These are phyloP conservation scores for Coptotermes formosanus DNA, from an alignment of 1,140 invertebrate genomes.

Conservation along the genomic window DNA sequence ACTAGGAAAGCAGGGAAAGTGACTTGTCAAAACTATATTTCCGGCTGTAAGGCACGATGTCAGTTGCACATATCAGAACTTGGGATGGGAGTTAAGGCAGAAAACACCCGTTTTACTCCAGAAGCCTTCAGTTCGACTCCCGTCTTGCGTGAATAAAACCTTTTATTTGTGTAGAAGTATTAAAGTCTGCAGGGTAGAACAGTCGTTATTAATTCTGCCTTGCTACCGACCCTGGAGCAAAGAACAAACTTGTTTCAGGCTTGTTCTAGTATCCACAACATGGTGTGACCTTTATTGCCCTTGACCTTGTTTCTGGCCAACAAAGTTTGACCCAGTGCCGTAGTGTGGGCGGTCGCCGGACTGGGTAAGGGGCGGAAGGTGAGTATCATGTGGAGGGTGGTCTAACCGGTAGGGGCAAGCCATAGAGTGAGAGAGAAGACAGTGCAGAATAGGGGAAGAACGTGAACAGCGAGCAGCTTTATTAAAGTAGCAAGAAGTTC, in stretches of 20 bases:
- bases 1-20: no score
- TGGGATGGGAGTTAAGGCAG: no score
- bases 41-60: no score
- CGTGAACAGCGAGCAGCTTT: neutral
- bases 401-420: neutral
- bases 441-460: neutral
- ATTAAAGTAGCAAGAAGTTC: neutral
- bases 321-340: slow-evolving; percentile 27
- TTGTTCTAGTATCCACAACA: neutral
- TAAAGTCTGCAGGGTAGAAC: no score
- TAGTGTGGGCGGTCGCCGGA: neutral
- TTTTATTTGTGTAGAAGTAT: no score
- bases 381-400: neutral
- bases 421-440: neutral
- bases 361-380: neutral
- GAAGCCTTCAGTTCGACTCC: no score
- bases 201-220: no score
- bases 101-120: no score
- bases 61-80: no score
- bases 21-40: no score
- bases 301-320: slow-evolving; percentile 22
- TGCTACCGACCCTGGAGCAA: no score
- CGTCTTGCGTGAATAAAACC: no score
- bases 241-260: neutral
- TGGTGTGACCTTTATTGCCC: slow-evolving; percentile 14